Percentiles rank a stretch among this genome's conserved stretches.
These are phyloP conservation scores for Callyntrura sp. DNA, from an alignment of 2,888 invertebrate genomes.

Conservation along the genomic window DNA sequence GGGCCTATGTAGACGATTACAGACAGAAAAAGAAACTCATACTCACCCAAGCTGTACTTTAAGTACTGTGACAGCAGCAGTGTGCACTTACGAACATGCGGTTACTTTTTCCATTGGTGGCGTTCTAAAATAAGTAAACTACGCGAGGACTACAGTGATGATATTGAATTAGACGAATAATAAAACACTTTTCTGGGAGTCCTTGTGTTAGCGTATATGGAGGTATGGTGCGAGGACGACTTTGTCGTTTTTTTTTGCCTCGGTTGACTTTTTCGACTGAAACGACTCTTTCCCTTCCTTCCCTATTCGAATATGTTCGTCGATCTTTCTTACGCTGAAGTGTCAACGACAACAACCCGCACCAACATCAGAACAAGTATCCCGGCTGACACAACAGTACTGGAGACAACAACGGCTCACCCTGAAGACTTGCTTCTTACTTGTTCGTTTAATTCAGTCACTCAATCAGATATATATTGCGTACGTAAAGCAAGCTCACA, in stretches of 20 bases:
- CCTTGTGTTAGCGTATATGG: neutral
- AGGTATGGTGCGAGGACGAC: neutral
- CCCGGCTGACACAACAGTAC: neutral
- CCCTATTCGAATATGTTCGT: too few relatives aligned
- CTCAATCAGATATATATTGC: constrained; percentile 1
- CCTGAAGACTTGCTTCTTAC: neutral
- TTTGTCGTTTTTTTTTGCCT: neutral
- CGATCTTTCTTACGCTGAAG: neutral
- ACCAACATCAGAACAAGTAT: constrained; percentile 27
- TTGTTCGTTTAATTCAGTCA: neutral
- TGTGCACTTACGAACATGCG: constrained; percentile 8
- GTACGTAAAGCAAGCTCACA: neutral
- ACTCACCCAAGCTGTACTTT: neutral
- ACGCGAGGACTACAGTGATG: neutral
- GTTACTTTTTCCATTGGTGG: constrained; percentile 16
- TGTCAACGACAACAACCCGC: neutral
- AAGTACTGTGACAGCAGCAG: constrained; percentile 7
- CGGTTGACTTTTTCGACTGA: neutral
- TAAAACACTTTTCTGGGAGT: neutral
- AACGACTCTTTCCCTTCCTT: neutral
- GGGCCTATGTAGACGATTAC: constrained; percentile 1
- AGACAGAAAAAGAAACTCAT: neutral
- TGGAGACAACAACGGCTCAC: neutral
- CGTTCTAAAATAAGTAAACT: neutral
- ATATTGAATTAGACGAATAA: constrained; percentile 21